Conservation (phyloP, 2,888 invertebrate species). For the Tachina fera region DNA sequence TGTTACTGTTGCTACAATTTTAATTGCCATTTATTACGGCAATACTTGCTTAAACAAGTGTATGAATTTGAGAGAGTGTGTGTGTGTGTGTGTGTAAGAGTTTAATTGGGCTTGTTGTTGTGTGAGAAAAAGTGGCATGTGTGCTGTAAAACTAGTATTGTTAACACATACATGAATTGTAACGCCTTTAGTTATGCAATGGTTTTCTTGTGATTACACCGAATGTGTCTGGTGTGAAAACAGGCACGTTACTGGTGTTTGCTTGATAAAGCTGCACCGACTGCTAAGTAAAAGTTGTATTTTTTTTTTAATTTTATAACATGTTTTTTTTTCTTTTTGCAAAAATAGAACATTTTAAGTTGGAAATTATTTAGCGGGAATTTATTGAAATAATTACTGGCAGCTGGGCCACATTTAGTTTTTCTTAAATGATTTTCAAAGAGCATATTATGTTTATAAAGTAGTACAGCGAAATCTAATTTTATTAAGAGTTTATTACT, state of each 20-base stretch:
- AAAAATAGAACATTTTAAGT: background rate
- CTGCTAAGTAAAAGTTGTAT: background rate
- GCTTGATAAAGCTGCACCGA: slow-evolving; percentile 29
- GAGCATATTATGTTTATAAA: background rate
- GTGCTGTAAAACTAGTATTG: slow-evolving; percentile 49
- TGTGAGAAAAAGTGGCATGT: slow-evolving; percentile 36
- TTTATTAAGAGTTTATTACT: too few relatives aligned
- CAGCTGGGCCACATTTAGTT: slow-evolving; percentile 1
- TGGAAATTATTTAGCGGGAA: background rate
- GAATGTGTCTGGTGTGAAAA: slow-evolving; percentile 35
- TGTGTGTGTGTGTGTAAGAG: background rate
- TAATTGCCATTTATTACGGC: slow-evolving; percentile 70
- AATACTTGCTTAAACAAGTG: slow-evolving; percentile 56
- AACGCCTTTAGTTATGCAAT: slow-evolving; percentile 65
- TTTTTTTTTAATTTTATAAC: background rate
- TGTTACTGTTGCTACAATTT: slow-evolving; percentile 66
- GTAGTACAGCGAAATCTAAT: background rate
- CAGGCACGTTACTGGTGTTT: slow-evolving; percentile 52
- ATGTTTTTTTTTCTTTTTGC: background rate
- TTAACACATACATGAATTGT: slow-evolving; percentile 60
- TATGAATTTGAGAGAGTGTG: background rate
- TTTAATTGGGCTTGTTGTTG: slow-evolving; percentile 9
- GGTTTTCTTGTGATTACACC: slow-evolving; percentile 19
- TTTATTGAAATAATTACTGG: slow-evolving; percentile 40
- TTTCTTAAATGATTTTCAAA: background rate